Evolutionary conservation across 2,888 invertebrate genomes (phyloP), one percentile per base, ranked within the genome.

Genomic region (Drosophila lacicola): DNA sequence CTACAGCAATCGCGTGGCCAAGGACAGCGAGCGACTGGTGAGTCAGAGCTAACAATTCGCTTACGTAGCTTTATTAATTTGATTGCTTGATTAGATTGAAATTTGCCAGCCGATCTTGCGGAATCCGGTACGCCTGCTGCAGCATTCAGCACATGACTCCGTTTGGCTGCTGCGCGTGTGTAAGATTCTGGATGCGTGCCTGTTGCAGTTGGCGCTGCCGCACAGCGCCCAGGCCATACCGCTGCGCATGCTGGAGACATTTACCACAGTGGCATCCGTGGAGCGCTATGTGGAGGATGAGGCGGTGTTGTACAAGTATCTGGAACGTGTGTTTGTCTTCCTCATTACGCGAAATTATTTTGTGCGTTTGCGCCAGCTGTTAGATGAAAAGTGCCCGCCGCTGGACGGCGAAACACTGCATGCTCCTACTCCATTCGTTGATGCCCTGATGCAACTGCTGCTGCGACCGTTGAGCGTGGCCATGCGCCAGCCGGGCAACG

Each of bases 231-330:
- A 96, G 71, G 95, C 96, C 21, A 94, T 96, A 56, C 96, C 96
- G 5, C 93, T 97, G 68, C 94, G 97, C 82, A 95, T 96, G 93
- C 92, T 98, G 86, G 96, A 97, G 91, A 94, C 96, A 29, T 96
- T 96, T 85, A 95, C 96, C 10, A 94, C 94, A 68, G 93, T 92
- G 54, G 92, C 92, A 1, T 78, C 87, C 1, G 89, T 91, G 6
- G 91, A 92, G 61, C 89, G 91, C 13, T 90, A 82, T 56, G 88
- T 91, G 49, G 90, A 90, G 70, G 90, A 91, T 41, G 88, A 91
- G 25, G 66, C 80, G 13, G 51, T 88, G 36, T 76, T 92, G 54
- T 86, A 89, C 19, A 83, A 71, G 44, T 93, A 92, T 79, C 78
- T 92, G 72, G 89, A 90, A 34, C 68, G 83, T 10, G 87, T 93